Conservation (phyloP, 1,140 invertebrate genomes). For the Neodiprion virginianus region DNA sequence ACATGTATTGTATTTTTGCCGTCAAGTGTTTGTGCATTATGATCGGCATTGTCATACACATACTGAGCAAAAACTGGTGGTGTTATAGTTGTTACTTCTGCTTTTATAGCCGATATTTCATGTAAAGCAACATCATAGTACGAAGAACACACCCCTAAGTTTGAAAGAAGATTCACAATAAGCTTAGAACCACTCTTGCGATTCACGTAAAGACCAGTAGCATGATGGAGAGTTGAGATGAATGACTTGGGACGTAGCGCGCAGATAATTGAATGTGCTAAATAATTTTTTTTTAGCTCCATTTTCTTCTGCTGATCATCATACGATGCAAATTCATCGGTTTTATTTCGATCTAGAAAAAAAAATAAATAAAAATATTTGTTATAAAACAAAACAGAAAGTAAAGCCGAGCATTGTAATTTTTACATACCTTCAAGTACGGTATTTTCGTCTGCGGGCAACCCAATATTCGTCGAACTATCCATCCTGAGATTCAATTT, state of each 20-base stretch:
- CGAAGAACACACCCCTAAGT: constrained; percentile 42
- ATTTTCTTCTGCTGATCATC: too few species aligned
- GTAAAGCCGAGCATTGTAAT: too few species aligned
- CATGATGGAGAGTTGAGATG: constrained; percentile 47
- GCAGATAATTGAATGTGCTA: too few species aligned
- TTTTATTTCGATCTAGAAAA: too few species aligned
- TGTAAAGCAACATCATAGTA: constrained; percentile 44
- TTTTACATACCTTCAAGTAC: too few species aligned
- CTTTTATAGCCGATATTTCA: constrained; percentile 50
- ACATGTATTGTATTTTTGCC: constrained; percentile 47
- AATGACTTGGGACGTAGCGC: constrained; percentile 19
- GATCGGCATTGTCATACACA: constrained; percentile 50
- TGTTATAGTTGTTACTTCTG: constrained; percentile 29
- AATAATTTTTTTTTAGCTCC: too few species aligned
- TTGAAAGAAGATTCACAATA: constrained; percentile 46
- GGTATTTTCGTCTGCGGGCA: too few species aligned
- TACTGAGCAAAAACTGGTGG: constrained; percentile 42
- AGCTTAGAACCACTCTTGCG: constrained; percentile 44
- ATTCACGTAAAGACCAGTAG: constrained; percentile 46
- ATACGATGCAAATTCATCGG: too few species aligned
- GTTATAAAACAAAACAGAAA: too few species aligned
- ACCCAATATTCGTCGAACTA: too few species aligned
- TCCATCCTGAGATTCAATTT: too few species aligned
- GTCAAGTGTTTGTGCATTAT: constrained; percentile 48
- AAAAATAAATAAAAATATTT: too few species aligned